Evolutionary conservation across 2,888 invertebrate species (phyloP).

Genomic region (Strigamia maritima): DNA sequence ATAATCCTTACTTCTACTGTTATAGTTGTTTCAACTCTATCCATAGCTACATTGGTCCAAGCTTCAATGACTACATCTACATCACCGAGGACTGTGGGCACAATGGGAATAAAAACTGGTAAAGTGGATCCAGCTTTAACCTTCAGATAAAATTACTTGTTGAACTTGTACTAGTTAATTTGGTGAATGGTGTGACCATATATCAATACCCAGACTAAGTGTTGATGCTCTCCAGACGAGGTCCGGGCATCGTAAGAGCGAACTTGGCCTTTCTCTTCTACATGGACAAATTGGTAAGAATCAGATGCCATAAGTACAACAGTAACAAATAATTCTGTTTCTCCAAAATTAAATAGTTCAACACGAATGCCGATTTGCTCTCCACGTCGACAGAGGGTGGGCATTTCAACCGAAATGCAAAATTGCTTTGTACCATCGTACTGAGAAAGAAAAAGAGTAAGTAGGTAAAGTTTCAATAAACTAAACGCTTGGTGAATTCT

Average conservation of each 20-base stretch:
- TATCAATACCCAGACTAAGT: constrained; percentile 54
- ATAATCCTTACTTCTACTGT: constrained; percentile 48
- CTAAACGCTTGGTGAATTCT: no score
- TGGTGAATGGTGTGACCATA: no score
- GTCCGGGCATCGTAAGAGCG: constrained; percentile 55
- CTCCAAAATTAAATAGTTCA: constrained; percentile 54
- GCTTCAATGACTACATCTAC: constrained; percentile 56
- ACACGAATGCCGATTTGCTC: constrained; percentile 57
- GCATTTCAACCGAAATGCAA: constrained; percentile 57
- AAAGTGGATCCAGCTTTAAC: constrained; percentile 41
- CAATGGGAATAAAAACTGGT: constrained; percentile 57
- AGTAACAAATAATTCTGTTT: constrained; percentile 49
- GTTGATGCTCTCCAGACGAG: constrained; percentile 57
- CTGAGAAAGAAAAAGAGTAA: constrained; percentile 46
- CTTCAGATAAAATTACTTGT: background rate
- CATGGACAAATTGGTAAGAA: constrained; percentile 57
- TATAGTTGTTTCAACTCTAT: constrained; percentile 47
- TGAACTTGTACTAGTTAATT: background rate
- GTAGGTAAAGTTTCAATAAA: no score
- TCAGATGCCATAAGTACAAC: constrained; percentile 55
- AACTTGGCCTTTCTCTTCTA: constrained; percentile 56
- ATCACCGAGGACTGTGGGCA: constrained; percentile 54
- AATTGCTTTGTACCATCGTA: constrained; percentile 55
- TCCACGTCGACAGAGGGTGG: constrained; percentile 55
- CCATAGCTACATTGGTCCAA: constrained; percentile 55